Evolutionary conservation across 2,888 invertebrate genomes (phyloP).

Genomic region (Helleia helle): DNA sequence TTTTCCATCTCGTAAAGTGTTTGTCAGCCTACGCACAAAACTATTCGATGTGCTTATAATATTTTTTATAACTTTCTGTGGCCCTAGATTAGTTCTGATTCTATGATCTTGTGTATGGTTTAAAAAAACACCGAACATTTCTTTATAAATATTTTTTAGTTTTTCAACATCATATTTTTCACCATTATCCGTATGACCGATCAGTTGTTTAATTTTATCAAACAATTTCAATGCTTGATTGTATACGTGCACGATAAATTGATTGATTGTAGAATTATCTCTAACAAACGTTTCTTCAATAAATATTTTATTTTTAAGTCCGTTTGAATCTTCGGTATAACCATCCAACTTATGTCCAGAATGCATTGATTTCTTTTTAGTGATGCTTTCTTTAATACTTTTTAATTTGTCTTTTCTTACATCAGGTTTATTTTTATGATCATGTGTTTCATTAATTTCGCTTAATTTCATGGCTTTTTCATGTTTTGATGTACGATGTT

Average conservation of each 20-base stretch:
- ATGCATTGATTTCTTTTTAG: too few species aligned
- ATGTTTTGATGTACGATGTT: too few species aligned
- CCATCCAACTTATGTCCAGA: too few species aligned
- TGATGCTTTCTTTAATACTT: too few species aligned
- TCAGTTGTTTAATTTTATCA: constrained; percentile 27
- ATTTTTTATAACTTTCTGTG: constrained; percentile 39
- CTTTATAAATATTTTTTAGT: constrained; percentile 28
- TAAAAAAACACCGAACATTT: constrained; percentile 34
- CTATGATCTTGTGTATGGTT: constrained; percentile 28
- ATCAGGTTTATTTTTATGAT: too few species aligned
- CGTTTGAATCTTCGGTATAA: too few species aligned
- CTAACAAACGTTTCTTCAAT: constrained; percentile 20
- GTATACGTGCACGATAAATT: constrained; percentile 32
- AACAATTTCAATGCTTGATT: constrained; percentile 34
- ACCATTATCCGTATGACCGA: constrained; percentile 19
- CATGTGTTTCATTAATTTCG: too few species aligned
- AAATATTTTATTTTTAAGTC: too few species aligned
- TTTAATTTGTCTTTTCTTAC: too few species aligned
- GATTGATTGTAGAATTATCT: constrained; percentile 28
- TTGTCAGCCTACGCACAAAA: constrained; percentile 32
- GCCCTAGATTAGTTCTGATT: constrained; percentile 35
- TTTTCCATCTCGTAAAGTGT: too few species aligned
- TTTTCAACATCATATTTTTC: constrained; percentile 24
- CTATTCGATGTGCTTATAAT: constrained; percentile 36
- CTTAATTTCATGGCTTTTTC: too few species aligned